A percentile compares a stretch with the other conserved stretches of the same genome.
These are phyloP conservation scores for Lerema accius DNA, from an alignment of 1,140 invertebrate species.

Conservation along the genomic window DNA sequence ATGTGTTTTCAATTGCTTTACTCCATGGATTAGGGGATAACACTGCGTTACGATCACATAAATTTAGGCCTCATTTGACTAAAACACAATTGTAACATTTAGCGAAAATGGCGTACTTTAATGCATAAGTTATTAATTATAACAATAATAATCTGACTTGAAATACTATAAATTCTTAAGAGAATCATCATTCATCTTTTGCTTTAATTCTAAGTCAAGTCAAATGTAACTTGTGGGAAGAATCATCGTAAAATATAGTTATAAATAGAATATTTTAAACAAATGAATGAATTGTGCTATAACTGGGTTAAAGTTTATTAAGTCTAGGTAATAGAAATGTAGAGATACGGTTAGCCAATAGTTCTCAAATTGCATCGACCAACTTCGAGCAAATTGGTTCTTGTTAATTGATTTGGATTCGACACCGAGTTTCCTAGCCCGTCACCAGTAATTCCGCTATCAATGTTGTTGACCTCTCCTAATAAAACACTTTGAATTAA, in stretches of 20 bases:
- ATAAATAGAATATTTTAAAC: no score
- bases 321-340: conserved; percentile 43
- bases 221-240: no score
- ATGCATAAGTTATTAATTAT: no score
- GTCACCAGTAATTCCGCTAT: conserved; percentile 1
- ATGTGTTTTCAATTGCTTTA: conserved; percentile 67
- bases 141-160: no score
- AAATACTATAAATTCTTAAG: no score
- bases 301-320: no score
- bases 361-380: background rate
- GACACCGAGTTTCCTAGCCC: background rate
- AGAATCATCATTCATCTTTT: no score
- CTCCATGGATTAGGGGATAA: conserved; percentile 59
- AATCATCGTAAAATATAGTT: no score
- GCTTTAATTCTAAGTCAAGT: no score
- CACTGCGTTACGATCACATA: conserved; percentile 50
- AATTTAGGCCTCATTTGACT: conserved; percentile 59
- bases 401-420: conserved; percentile 7
- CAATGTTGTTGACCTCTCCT: background rate
- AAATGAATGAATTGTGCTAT: no score
- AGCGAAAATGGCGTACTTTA: no score
- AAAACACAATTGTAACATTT: no score
- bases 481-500: background rate
- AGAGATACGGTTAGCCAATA: background rate
- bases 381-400: conserved; percentile 6